Percentiles rank a stretch among this genome's conserved stretches.
Conservation (phyloP, 2,888 invertebrate genomes). For the Cantharis lateralis region DNA sequence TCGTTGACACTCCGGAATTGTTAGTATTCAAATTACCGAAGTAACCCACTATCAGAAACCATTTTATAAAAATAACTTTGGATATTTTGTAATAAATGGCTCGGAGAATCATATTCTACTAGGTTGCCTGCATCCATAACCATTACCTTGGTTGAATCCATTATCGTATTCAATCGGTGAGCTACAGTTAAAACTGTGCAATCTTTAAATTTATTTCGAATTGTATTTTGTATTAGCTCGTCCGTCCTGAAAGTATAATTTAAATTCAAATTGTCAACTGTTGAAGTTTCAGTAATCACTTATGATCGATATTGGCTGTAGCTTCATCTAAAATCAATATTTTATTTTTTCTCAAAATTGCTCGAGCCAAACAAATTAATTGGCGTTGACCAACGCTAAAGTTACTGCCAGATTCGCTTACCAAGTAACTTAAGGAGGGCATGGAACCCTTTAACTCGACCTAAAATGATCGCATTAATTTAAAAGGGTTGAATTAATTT, state of each 20-base stretch:
- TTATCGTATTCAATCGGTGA: conserved; percentile 81
- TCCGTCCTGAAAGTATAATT: conserved; percentile 65
- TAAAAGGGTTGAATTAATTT: background rate
- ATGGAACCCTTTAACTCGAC: conserved; percentile 67
- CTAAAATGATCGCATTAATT: conserved; percentile 45
- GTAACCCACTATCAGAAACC: conserved; percentile 44
- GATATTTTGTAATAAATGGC: conserved; percentile 44
- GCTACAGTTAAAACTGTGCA: conserved; percentile 85
- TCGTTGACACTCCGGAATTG: no score
- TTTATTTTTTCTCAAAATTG: conserved; percentile 77
- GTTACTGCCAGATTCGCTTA: conserved; percentile 79
- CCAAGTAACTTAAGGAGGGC: conserved; percentile 65
- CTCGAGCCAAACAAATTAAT: conserved; percentile 82
- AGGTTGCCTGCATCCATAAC: conserved; percentile 64
- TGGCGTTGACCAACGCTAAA: conserved; percentile 89
- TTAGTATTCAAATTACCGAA: no score
- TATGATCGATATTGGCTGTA: conserved; percentile 71
- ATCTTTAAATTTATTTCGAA: conserved; percentile 71
- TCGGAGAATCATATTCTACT: conserved; percentile 60
- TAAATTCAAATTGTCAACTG: background rate
- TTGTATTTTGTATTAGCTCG: conserved; percentile 75
- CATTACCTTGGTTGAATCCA: conserved; percentile 79
- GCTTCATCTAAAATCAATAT: conserved; percentile 88
- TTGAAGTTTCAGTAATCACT: conserved; percentile 44
- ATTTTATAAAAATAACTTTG: conserved; percentile 43